These are phyloP conservation scores for Periophthalmodon schlosseri DNA, from an alignment of 2,113 vertebrate species.

Conservation along the genomic window DNA sequence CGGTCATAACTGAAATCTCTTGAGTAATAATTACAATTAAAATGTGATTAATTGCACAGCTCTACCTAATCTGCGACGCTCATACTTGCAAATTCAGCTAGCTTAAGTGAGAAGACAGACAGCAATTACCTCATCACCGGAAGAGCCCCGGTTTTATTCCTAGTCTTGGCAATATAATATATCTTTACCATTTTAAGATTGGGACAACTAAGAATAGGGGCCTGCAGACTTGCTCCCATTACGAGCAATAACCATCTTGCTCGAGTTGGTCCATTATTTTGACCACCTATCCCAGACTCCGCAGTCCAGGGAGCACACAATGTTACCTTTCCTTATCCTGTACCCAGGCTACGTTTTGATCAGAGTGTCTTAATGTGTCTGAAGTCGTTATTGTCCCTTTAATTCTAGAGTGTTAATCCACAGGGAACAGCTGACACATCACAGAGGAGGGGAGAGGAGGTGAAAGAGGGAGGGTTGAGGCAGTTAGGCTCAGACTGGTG, in stretches of 20 bases:
- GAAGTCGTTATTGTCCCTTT: slow-evolving; percentile 2
- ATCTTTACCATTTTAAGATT: background rate
- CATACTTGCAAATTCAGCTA: too few relatives aligned
- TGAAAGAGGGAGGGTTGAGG: background rate
- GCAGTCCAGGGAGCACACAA: background rate
- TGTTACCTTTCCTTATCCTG: background rate
- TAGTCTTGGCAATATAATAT: background rate
- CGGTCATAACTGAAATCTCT: too few relatives aligned
- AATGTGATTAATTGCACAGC: too few relatives aligned
- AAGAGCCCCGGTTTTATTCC: background rate
- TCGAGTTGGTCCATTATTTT: background rate
- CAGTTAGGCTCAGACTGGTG: background rate
- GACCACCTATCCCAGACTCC: background rate
- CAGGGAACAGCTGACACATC: slow-evolving; percentile 7
- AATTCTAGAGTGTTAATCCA: slow-evolving; percentile 2
- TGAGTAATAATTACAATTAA: too few relatives aligned
- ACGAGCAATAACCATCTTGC: background rate
- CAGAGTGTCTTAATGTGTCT: background rate
- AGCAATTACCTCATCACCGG: too few relatives aligned
- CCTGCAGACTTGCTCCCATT: background rate
- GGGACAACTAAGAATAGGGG: background rate
- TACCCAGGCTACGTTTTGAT: background rate
- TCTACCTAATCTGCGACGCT: too few relatives aligned
- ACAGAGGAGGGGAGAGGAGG: background rate
- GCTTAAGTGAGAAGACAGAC: too few relatives aligned